phyloP scores from a whole-genome alignment of 1,140 invertebrate genomes.

The Hypsibius dujardini region DNA sequence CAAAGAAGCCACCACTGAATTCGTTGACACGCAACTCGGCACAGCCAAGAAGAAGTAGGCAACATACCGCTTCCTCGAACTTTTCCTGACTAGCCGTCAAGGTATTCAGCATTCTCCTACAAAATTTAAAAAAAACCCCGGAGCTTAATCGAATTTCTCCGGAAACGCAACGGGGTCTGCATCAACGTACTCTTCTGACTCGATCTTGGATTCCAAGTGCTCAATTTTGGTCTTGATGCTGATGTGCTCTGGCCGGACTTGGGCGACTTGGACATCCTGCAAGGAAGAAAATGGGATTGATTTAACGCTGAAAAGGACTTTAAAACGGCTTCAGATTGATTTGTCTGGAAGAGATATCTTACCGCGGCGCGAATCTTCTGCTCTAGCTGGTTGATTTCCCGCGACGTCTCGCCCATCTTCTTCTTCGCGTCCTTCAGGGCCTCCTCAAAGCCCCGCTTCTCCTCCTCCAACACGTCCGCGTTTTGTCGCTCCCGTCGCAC shows the following conservation, averaged over 20 bases:
- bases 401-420: conserved; percentile 57
- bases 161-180: no score
- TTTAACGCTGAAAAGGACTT: conserved; percentile 16
- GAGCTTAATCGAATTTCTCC: no score
- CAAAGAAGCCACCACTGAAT: no score
- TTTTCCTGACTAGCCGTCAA: no score
- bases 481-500: conserved; percentile 65
- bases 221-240: conserved; percentile 88
- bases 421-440: conserved; percentile 83
- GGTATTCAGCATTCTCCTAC: no score
- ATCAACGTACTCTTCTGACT: no score
- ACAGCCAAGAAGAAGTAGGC: no score
- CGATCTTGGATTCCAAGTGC: no score
- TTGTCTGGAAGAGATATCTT: conserved; percentile 44
- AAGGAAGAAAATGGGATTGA: conserved; percentile 19
- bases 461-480: conserved; percentile 58
- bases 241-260: conserved; percentile 84
- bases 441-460: conserved; percentile 71
- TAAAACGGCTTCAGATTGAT: conserved; percentile 62
- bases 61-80: no score
- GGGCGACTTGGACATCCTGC: conserved; percentile 77
- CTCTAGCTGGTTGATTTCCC: conserved; percentile 79
- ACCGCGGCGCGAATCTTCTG: conserved; percentile 78
- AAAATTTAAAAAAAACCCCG: no score
- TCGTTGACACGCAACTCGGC: no score